Conservation (phyloP, 2,113 vertebrate genomes). For the Daubentonia madagascariensis region DNA sequence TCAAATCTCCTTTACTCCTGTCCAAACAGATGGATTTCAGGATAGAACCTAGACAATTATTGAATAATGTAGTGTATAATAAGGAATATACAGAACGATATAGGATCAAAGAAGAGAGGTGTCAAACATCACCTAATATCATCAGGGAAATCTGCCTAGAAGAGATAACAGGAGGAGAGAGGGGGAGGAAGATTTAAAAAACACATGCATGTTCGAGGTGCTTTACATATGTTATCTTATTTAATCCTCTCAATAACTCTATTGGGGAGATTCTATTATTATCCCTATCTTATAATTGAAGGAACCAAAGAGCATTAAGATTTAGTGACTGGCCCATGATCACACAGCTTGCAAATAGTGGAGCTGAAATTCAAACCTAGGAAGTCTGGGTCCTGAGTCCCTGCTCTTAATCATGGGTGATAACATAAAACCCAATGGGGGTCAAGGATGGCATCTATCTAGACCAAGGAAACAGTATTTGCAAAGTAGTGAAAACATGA, state of each 20-base stretch:
- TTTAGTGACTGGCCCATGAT: background rate
- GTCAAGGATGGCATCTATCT: background rate
- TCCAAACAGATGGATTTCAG: background rate
- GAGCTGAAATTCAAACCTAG: background rate
- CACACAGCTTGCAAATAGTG: background rate
- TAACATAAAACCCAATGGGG: background rate
- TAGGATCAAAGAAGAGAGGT: background rate
- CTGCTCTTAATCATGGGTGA: background rate
- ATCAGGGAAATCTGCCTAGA: background rate
- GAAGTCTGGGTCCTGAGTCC: background rate
- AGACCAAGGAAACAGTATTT: background rate
- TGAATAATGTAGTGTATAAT: background rate
- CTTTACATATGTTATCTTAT: background rate
- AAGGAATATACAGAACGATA: background rate
- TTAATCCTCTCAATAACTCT: conserved; percentile 21
- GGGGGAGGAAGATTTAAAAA: background rate
- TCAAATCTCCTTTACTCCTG: background rate
- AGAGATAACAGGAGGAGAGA: background rate
- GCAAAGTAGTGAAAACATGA: background rate
- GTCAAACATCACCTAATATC: background rate
- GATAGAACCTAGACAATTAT: background rate
- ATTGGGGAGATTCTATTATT: background rate
- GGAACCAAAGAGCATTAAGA: background rate
- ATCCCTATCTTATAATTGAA: background rate
- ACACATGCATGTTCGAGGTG: background rate